phyloP scores from a whole-genome alignment of 1,140 invertebrate species.

The Ephestia elutella region DNA sequence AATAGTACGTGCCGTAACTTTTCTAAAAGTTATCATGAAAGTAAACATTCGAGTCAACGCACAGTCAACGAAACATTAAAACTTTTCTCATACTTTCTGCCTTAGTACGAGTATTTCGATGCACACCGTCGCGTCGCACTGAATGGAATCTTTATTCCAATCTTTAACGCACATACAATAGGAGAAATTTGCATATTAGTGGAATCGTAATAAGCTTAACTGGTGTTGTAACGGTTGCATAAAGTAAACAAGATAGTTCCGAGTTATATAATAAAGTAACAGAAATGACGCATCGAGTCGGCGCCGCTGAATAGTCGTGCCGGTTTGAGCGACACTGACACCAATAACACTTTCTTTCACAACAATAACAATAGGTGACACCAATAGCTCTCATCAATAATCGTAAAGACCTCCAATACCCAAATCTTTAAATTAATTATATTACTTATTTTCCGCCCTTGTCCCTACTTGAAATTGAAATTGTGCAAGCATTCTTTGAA shows the following conservation, averaged over 20 bases:
- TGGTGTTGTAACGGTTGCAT: constrained; percentile 46
- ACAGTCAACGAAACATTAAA: not conserved
- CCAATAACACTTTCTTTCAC: constrained; percentile 57
- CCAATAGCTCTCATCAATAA: constrained; percentile 12
- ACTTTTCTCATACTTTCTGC: constrained; percentile 19
- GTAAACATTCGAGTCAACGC: not conserved
- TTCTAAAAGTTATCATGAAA: not conserved
- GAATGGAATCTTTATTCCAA: constrained; percentile 15
- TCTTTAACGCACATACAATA: constrained; percentile 14
- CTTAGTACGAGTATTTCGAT: constrained; percentile 11
- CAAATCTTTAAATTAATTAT: too few relatives aligned
- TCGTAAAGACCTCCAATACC: too few relatives aligned
- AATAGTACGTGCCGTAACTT: not conserved
- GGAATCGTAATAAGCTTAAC: constrained; percentile 16
- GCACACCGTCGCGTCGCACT: not conserved
- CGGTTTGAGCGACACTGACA: constrained; percentile 60
- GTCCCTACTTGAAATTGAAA: too few relatives aligned
- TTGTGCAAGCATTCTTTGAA: too few relatives aligned
- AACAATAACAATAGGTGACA: constrained; percentile 48
- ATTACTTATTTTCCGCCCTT: too few relatives aligned
- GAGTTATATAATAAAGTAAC: constrained; percentile 54
- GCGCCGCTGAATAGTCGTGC: constrained; percentile 36
- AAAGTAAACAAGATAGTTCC: constrained; percentile 44
- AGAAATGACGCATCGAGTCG: constrained; percentile 57
- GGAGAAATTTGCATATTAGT: constrained; percentile 20